A percentile compares a stretch with the other conserved stretches of the same genome.
These are phyloP conservation scores for Drosophila gaucha DNA, from an alignment of 2,888 invertebrate genomes.

Conservation along the genomic window DNA sequence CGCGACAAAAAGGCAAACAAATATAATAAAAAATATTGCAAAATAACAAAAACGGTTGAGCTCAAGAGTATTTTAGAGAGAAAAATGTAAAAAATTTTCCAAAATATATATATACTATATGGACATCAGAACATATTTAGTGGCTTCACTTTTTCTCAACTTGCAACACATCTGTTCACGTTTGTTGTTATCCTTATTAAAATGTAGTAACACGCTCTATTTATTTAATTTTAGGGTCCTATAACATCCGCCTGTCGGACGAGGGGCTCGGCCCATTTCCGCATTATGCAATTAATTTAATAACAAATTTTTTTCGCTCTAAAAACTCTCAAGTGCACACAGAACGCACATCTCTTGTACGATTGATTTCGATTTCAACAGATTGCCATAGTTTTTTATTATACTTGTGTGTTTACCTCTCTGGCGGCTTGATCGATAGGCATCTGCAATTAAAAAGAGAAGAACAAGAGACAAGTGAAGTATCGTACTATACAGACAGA, in stretches of 20 bases:
- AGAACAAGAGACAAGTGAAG: slow-evolving; percentile 86
- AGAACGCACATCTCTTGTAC: slow-evolving; percentile 35
- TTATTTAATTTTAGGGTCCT: slow-evolving; percentile 44
- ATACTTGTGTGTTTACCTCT: slow-evolving; percentile 87
- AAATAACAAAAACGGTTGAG: slow-evolving; percentile 64
- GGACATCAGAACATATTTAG: background rate
- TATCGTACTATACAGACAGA: slow-evolving; percentile 50
- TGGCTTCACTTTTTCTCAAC: no score
- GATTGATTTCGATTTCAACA: slow-evolving; percentile 63
- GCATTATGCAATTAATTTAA: slow-evolving; percentile 63
- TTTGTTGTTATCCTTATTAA: slow-evolving; percentile 21
- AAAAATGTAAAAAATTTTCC: slow-evolving; percentile 50
- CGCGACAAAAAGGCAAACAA: slow-evolving; percentile 66
- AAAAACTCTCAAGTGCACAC: slow-evolving; percentile 83
- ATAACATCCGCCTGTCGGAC: slow-evolving; percentile 47
- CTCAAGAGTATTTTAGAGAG: slow-evolving; percentile 82
- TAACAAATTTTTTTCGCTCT: slow-evolving; percentile 76
- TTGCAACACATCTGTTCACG: no score
- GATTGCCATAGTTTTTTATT: slow-evolving; percentile 73
- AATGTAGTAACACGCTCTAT: slow-evolving; percentile 44
- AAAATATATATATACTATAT: background rate
- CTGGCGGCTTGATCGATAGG: slow-evolving; percentile 91
- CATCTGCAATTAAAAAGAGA: slow-evolving; percentile 90
- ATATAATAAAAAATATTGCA: slow-evolving; percentile 79
- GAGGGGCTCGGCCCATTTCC: slow-evolving; percentile 54